Evolutionary conservation across 2,888 invertebrate genomes (phyloP).

Genomic region (Labia minor): DNA sequence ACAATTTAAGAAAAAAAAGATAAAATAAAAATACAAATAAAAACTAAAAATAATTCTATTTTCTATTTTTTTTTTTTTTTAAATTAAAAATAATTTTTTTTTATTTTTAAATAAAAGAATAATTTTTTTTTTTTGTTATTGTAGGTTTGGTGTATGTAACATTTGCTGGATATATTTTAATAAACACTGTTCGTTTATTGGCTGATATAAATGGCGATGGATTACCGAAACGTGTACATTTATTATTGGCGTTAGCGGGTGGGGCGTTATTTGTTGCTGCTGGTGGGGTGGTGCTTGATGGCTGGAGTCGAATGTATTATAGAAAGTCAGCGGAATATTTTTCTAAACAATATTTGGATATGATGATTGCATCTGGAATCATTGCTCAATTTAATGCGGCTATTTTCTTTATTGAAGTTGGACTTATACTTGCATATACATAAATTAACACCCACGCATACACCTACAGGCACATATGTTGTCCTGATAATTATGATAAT

Average conservation of each 20-base stretch:
- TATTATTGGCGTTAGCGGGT: slow-evolving; percentile 48
- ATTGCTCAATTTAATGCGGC: slow-evolving; percentile 50
- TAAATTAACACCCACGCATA: background rate
- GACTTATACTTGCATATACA: slow-evolving; percentile 43
- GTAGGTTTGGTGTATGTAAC: slow-evolving; percentile 53
- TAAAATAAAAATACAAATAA: too few relatives aligned
- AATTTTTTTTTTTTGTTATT: too few relatives aligned
- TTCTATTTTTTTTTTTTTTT: too few relatives aligned
- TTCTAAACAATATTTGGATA: slow-evolving; percentile 55
- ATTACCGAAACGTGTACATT: slow-evolving; percentile 51
- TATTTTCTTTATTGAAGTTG: slow-evolving; percentile 50
- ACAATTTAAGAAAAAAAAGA: too few relatives aligned
- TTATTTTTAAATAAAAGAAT: too few relatives aligned
- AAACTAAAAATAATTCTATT: too few relatives aligned
- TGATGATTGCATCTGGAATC: slow-evolving; percentile 52
- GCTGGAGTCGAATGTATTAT: slow-evolving; percentile 34
- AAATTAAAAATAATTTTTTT: too few relatives aligned
- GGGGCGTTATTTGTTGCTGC: slow-evolving; percentile 53
- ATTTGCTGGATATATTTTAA: slow-evolving; percentile 53
- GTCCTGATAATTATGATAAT: too few relatives aligned
- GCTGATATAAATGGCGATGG: slow-evolving; percentile 50
- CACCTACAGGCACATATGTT: background rate
- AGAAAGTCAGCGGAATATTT: slow-evolving; percentile 41
- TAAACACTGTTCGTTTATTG: slow-evolving; percentile 50
- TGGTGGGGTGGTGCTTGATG: slow-evolving; percentile 50